A percentile compares a stretch with the other conserved stretches of the same genome.
Conservation (phyloP, 2,113 vertebrate species). For the Epinephelus moara region DNA sequence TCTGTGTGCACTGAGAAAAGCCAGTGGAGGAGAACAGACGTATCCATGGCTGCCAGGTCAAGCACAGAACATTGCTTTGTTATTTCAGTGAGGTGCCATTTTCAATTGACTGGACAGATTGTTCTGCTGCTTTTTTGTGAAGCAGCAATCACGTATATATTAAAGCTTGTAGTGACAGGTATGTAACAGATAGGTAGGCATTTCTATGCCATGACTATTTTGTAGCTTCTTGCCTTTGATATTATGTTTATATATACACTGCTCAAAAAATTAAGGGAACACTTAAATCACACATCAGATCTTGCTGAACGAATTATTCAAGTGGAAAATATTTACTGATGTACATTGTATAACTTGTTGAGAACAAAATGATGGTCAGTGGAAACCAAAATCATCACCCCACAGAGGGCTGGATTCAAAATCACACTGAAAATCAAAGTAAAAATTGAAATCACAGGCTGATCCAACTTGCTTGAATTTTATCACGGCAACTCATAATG, state of each 20-base stretch:
- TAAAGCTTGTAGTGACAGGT: conserved; percentile 31
- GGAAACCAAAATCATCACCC: no score
- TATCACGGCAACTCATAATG: no score
- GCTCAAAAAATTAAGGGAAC: no score
- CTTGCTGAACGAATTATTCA: no score
- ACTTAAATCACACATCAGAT: no score
- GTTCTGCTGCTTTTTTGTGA: conserved; percentile 22
- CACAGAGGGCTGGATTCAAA: no score
- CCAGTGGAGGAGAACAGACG: conserved; percentile 52
- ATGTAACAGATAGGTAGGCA: conserved; percentile 12
- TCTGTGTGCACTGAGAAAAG: conserved; percentile 30
- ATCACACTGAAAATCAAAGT: no score
- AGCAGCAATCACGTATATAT: conserved; percentile 42
- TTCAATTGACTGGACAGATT: conserved; percentile 46
- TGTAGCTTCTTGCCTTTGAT: conserved; percentile 3
- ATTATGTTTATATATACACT: not conserved
- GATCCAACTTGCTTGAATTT: not conserved
- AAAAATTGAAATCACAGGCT: no score
- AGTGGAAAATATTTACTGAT: no score
- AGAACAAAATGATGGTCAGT: no score
- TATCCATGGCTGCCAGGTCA: conserved; percentile 47
- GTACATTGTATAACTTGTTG: no score
- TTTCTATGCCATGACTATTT: conserved; percentile 5
- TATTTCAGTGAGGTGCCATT: conserved; percentile 42
- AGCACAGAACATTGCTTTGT: conserved; percentile 51